phyloP scores from a whole-genome alignment of 2,113 vertebrate species.

The Limnothrissa miodon region DNA sequence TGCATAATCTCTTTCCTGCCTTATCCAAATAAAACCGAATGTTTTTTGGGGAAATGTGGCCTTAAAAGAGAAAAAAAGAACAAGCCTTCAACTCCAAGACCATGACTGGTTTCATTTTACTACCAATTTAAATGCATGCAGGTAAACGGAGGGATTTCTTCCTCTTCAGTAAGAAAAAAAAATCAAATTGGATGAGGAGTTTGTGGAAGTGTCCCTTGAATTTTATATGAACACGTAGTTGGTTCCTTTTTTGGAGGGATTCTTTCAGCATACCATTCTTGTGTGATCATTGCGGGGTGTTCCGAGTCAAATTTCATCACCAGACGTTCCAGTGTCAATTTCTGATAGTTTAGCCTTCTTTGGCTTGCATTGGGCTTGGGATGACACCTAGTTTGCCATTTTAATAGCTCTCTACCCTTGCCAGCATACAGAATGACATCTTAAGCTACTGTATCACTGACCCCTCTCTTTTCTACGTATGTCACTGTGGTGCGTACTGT shows the following conservation, averaged over 20 bases:
- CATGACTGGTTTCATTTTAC: not conserved
- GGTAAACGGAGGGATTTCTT: not conserved
- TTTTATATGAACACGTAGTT: not conserved
- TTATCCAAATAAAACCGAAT: constrained; percentile 1
- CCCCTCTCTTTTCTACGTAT: not conserved
- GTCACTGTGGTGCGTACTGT: not conserved
- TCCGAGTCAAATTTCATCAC: not conserved
- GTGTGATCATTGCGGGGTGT: not conserved
- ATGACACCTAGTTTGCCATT: not conserved
- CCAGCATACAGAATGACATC: not conserved
- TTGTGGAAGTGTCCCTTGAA: not conserved
- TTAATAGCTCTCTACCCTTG: no score
- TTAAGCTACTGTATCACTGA: not conserved
- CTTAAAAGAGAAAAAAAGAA: not conserved
- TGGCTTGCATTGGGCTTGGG: not conserved
- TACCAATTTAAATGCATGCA: constrained; percentile 14
- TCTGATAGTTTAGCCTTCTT: not conserved
- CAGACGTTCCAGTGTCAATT: not conserved
- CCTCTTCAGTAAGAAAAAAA: not conserved
- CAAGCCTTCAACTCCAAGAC: not conserved
- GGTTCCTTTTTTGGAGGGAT: not conserved
- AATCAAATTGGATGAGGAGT: constrained; percentile 8
- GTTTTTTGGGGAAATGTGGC: not conserved
- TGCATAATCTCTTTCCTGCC: constrained; percentile 16
- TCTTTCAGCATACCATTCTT: not conserved